A percentile compares a stretch with the other conserved stretches of the same genome.
Conservation (phyloP, 2,797 vertebrate genomes). For the Linurgus olivaceus region DNA sequence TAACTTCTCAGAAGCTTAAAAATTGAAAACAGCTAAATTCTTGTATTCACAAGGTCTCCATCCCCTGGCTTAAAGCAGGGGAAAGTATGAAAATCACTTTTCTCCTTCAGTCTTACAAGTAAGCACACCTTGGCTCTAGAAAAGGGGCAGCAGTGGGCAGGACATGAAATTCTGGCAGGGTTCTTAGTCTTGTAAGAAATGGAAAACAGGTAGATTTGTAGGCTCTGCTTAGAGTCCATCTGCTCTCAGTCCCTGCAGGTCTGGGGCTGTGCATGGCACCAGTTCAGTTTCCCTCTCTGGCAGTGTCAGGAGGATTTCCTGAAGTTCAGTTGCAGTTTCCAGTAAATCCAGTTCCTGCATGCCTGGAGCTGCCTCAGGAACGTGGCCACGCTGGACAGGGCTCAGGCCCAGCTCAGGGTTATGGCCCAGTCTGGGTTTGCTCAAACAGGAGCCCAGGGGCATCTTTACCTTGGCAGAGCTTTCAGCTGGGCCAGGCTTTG, state of each 20-base stretch:
- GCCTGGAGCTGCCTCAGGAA: neutral
- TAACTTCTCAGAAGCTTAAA: neutral
- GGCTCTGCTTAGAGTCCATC: neutral
- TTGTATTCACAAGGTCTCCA: neutral
- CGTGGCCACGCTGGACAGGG: accelerated
- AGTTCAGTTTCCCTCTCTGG: neutral
- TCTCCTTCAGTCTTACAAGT: neutral
- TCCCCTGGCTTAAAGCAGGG: neutral
- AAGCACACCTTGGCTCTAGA: neutral
- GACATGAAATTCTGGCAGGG: neutral
- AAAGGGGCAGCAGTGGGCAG: neutral
- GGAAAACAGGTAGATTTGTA: neutral
- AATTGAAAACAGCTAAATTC: neutral
- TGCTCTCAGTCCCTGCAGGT: accelerated
- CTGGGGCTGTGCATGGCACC: neutral
- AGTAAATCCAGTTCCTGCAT: neutral
- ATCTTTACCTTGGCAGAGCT: neutral
- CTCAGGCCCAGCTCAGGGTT: neutral
- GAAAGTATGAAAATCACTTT: neutral
- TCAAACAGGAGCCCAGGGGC: neutral
- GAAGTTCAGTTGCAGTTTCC: neutral
- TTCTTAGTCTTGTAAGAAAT: neutral
- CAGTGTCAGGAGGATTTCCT: neutral
- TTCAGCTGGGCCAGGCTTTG: neutral
- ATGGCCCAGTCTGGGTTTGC: neutral